Evolutionary conservation across 2,888 invertebrate genomes (phyloP).

Genomic region (Euzophera pinguis): DNA sequence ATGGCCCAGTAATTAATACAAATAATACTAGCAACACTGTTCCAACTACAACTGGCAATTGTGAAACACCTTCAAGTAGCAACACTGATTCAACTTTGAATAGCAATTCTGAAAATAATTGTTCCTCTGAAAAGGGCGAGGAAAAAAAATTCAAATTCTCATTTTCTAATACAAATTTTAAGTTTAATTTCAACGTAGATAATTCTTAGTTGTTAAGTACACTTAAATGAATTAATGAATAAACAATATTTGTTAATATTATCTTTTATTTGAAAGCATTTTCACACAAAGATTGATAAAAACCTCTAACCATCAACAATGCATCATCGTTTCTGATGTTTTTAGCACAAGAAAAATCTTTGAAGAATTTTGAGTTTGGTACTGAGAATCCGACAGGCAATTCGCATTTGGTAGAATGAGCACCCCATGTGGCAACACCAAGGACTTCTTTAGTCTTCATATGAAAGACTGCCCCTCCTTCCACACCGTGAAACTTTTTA

Average conservation of each 20-base stretch:
- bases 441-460: slow-evolving; percentile 31
- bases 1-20: slow-evolving; percentile 15
- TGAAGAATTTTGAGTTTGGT: slow-evolving; percentile 44
- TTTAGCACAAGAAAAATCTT: slow-evolving; percentile 46
- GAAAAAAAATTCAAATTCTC: slow-evolving; percentile 54
- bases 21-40: slow-evolving; percentile 17
- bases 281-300: slow-evolving; percentile 45
- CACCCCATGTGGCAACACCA: slow-evolving; percentile 57
- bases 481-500: slow-evolving; percentile 40
- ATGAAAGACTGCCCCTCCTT: slow-evolving; percentile 47
- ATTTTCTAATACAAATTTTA: slow-evolving; percentile 78
- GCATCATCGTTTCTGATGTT: slow-evolving; percentile 32
- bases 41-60: no score
- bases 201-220: slow-evolving; percentile 30
- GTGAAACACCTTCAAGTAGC: slow-evolving; percentile 12
- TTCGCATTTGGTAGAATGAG: slow-evolving; percentile 20
- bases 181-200: slow-evolving; percentile 82
- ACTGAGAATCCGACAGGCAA: slow-evolving; percentile 55
- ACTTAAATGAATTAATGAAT: slow-evolving; percentile 12
- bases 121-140: slow-evolving; percentile 16
- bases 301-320: slow-evolving; percentile 19
- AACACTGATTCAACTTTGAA: slow-evolving; percentile 20
- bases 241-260: not conserved
- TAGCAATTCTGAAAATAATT: slow-evolving; percentile 25
- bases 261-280: not conserved